Percentiles rank a stretch among this genome's conserved stretches.
phyloP scores from a whole-genome alignment of 2,797 vertebrate species.

The Labroides dimidiatus region DNA sequence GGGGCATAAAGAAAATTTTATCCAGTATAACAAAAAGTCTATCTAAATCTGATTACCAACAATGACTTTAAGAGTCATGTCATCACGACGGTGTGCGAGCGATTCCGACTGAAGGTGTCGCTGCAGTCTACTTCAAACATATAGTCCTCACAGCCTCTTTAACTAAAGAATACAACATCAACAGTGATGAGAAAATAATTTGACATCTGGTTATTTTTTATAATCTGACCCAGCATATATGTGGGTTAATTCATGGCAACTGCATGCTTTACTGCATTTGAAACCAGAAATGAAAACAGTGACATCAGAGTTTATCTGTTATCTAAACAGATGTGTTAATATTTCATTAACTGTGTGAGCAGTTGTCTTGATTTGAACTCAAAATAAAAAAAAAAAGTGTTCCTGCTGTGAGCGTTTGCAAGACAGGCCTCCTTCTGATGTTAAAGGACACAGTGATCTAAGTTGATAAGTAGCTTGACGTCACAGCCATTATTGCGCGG shows the following conservation, averaged over 20 bases:
- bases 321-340: constrained; percentile 14
- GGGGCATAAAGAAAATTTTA: too few species aligned
- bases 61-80: too few species aligned
- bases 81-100: too few species aligned
- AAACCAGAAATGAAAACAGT: constrained; percentile 22
- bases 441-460: constrained; percentile 62
- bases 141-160: too few species aligned
- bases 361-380: constrained; percentile 17
- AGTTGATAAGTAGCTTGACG: constrained; percentile 38
- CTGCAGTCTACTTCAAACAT: too few species aligned
- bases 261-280: constrained; percentile 24
- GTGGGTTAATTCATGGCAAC: neutral
- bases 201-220: constrained; percentile 14
- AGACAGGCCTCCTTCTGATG: neutral
- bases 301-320: constrained; percentile 37
- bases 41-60: too few species aligned
- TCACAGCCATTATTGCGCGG: constrained; percentile 67
- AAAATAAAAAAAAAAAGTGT: constrained; percentile 13
- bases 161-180: neutral
- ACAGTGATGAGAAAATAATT: neutral
- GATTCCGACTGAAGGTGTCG: too few species aligned
- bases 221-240: constrained; percentile 3
- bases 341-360: constrained; percentile 5
- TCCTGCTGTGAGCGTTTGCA: constrained; percentile 18
- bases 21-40: too few species aligned